phyloP scores from a whole-genome alignment of 2,888 invertebrate species.

The Enchytraeus crypticus region DNA sequence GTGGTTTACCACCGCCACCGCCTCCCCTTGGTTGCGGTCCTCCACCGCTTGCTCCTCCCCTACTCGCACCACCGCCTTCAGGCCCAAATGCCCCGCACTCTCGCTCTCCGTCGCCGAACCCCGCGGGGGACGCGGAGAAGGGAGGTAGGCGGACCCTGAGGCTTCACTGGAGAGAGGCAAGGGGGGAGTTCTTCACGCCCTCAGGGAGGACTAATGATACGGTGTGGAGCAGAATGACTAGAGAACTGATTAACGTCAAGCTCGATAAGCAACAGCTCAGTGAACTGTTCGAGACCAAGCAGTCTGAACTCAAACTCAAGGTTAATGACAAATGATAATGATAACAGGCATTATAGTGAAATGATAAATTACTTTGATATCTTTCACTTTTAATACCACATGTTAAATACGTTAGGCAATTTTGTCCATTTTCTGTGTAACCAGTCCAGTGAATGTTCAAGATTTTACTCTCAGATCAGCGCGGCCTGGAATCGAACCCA shows the following conservation, averaged over 20 bases:
- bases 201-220: constrained; percentile 33
- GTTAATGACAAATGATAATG: no score
- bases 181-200: constrained; percentile 28
- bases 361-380: no score
- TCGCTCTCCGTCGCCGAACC: constrained; percentile 22
- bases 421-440: no score
- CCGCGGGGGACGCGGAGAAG: constrained; percentile 5
- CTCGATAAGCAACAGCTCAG: constrained; percentile 88
- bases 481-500: no score
- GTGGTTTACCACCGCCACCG: constrained; percentile 28
- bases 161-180: constrained; percentile 86
- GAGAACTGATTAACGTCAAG: constrained; percentile 52
- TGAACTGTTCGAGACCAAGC: constrained; percentile 89
- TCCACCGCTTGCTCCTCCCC: constrained; percentile 29
- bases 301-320: constrained; percentile 89
- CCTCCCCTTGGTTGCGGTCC: constrained; percentile 30
- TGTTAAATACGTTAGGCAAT: no score
- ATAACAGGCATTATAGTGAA: no score
- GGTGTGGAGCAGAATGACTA: constrained; percentile 40
- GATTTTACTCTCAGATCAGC: no score
- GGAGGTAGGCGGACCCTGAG: constrained; percentile 70
- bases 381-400: no score
- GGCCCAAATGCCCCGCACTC: constrained; percentile 33
- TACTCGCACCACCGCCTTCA: constrained; percentile 35
- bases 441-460: no score